These are phyloP conservation scores for Lerema accius DNA, from an alignment of 1,140 invertebrate genomes.

Conservation along the genomic window DNA sequence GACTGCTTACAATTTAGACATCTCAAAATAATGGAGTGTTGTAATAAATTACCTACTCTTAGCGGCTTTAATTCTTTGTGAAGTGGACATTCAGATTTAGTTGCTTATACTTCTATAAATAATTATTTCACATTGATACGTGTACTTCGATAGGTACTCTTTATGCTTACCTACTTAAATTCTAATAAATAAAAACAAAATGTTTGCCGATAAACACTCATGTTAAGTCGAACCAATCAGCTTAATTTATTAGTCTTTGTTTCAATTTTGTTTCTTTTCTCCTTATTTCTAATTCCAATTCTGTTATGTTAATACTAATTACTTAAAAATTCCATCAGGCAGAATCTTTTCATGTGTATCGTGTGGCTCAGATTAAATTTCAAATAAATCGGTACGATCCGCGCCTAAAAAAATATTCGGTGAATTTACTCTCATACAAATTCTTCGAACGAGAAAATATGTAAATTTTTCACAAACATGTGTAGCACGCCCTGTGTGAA, in stretches of 20 bases:
- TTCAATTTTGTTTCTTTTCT: slow-evolving; percentile 10
- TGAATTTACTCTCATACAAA: slow-evolving; percentile 34
- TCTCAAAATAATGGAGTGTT: too few species aligned
- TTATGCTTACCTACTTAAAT: too few species aligned
- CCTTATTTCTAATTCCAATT: slow-evolving; percentile 7
- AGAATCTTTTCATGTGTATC: slow-evolving; percentile 21
- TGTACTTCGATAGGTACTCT: too few species aligned
- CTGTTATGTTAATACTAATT: slow-evolving; percentile 15
- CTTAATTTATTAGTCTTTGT: background rate
- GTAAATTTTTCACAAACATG: slow-evolving; percentile 38
- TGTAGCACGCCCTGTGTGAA: slow-evolving; percentile 25
- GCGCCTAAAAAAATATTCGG: slow-evolving; percentile 28
- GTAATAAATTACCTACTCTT: too few species aligned
- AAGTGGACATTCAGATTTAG: too few species aligned
- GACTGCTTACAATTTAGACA: too few species aligned
- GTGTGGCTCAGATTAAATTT: slow-evolving; percentile 40
- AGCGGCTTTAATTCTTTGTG: too few species aligned
- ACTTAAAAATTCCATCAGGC: slow-evolving; percentile 6
- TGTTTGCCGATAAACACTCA: too few species aligned
- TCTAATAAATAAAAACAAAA: too few species aligned
- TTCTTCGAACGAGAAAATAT: slow-evolving; percentile 36
- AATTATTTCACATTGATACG: too few species aligned
- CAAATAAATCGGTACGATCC: slow-evolving; percentile 34
- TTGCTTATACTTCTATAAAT: too few species aligned
- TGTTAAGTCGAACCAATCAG: too few species aligned